Evolutionary conservation across 1,140 invertebrate species (phyloP).

Genomic region (Metopolophium dirhodum): DNA sequence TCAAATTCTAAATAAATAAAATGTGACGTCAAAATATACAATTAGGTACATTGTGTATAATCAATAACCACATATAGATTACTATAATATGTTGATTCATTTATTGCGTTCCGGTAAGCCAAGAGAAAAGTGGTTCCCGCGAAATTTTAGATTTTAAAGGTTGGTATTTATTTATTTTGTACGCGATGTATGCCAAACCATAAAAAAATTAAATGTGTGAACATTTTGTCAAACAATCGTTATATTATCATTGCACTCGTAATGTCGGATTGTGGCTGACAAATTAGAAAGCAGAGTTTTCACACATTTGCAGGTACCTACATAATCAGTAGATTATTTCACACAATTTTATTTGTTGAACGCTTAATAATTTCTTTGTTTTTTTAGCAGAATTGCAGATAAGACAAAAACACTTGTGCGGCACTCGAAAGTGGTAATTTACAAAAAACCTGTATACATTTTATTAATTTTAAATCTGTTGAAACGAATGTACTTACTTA

Average conservation of each 20-base stretch:
- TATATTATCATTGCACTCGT: neutral
- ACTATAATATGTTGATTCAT: neutral
- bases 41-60: neutral
- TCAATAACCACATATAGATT: neutral
- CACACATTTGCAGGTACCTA: neutral
- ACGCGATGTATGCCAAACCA: neutral
- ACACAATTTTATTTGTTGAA: neutral
- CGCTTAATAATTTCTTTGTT: conserved; percentile 8
- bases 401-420: neutral
- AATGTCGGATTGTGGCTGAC: neutral
- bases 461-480: neutral
- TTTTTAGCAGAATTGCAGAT: neutral
- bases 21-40: too few species aligned
- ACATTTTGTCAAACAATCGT: neutral
- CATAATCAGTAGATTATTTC: neutral
- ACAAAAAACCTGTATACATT: neutral
- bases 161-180: neutral
- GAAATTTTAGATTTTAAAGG: neutral
- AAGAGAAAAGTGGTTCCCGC: neutral
- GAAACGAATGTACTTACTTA: neutral
- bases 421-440: neutral
- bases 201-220: neutral
- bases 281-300: conserved; percentile 12
- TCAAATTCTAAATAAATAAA: too few species aligned
- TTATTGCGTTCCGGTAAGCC: neutral